phyloP scores from a whole-genome alignment of 2,113 vertebrate species.

The Dendrocopos noguchii region DNA sequence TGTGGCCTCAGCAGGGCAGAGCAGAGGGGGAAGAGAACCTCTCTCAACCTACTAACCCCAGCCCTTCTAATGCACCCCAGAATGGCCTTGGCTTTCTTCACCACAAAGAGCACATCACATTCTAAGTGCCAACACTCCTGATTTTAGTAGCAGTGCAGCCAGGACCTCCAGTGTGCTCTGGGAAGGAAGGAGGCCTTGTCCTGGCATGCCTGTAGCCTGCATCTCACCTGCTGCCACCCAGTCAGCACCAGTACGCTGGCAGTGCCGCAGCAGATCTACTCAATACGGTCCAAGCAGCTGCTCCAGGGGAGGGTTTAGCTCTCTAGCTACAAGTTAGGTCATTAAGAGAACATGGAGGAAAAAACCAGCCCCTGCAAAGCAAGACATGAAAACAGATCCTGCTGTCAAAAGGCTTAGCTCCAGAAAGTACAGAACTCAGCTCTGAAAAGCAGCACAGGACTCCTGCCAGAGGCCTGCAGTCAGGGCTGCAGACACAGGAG shows the following conservation, averaged over 20 bases:
- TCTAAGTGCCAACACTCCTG: neutral
- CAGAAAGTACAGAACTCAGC: slow-evolving; percentile 35
- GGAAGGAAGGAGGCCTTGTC: neutral
- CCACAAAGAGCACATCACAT: neutral
- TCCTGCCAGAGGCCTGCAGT: slow-evolving; percentile 14
- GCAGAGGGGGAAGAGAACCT: too few relatives aligned
- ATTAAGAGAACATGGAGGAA: slow-evolving; percentile 16
- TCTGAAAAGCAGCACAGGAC: slow-evolving; percentile 37
- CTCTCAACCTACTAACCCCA: too few relatives aligned
- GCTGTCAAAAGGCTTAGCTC: slow-evolving; percentile 47
- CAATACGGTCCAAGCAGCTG: neutral
- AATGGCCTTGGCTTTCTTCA: too few relatives aligned
- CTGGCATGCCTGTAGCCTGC: neutral
- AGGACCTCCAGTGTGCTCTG: neutral
- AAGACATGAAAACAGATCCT: neutral
- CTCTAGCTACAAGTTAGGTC: slow-evolving; percentile 33
- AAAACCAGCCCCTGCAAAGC: neutral
- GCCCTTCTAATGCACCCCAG: too few relatives aligned
- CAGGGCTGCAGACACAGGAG: neutral
- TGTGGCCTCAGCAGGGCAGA: too few relatives aligned
- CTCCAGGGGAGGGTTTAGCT: slow-evolving; percentile 59
- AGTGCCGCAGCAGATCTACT: slow-evolving; percentile 42
- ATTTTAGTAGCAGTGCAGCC: neutral
- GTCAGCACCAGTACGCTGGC: neutral
- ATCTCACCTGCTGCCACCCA: neutral